These are phyloP conservation scores for Pygocentrus nattereri DNA, from an alignment of 2,797 vertebrate species.

Conservation along the genomic window DNA sequence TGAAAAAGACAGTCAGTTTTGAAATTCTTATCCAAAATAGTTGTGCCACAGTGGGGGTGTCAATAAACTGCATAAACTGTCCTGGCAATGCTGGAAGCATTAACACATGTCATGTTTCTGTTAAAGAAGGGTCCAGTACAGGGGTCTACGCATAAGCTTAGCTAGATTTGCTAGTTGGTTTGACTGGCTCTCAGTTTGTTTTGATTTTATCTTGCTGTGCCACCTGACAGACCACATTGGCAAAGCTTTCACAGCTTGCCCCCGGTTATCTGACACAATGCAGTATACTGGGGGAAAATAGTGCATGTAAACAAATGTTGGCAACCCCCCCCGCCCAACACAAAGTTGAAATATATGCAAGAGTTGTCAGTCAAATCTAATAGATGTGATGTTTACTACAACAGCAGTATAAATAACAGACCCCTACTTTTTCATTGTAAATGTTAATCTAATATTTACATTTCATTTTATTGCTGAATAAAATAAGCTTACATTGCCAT, in stretches of 20 bases:
- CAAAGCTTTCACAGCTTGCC: constrained; percentile 25
- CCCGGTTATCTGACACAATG: constrained; percentile 30
- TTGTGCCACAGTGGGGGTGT: too few relatives aligned
- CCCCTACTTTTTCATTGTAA: too few relatives aligned
- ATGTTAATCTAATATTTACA: too few relatives aligned
- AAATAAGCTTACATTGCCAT: too few relatives aligned
- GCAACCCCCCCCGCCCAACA: constrained; percentile 37
- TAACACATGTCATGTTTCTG: background rate
- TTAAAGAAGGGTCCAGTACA: background rate
- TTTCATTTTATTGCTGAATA: too few relatives aligned
- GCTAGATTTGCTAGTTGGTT: constrained; percentile 8
- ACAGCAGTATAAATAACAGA: too few relatives aligned
- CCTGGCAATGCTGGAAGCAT: background rate
- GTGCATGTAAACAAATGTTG: constrained; percentile 40
- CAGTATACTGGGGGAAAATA: constrained; percentile 29
- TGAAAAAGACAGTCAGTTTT: too few relatives aligned
- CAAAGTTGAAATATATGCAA: too few relatives aligned
- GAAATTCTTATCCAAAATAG: too few relatives aligned
- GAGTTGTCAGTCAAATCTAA: too few relatives aligned
- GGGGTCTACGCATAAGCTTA: background rate
- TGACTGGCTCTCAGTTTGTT: constrained; percentile 38
- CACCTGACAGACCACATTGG: constrained; percentile 29
- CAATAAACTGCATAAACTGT: background rate
- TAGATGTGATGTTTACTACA: too few relatives aligned
- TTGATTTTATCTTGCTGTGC: constrained; percentile 33